A percentile compares a stretch with the other conserved stretches of the same genome.
phyloP scores from a whole-genome alignment of 2,113 vertebrate species.

The Pseudorhombus dupliciocellatus region DNA sequence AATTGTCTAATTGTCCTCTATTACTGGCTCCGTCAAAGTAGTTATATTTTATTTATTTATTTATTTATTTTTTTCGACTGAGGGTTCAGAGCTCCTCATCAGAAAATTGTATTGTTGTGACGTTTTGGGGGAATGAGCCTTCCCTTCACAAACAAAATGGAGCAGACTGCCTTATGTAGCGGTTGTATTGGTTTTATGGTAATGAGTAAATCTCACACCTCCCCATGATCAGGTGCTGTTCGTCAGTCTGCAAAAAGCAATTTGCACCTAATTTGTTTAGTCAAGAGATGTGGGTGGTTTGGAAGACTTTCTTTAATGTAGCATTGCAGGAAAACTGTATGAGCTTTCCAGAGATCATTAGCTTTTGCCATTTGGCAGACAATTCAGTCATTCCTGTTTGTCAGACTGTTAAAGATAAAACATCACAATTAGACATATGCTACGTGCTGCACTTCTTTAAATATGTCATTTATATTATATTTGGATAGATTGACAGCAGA shows the following conservation, averaged over 20 bases:
- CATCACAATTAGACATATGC: neutral
- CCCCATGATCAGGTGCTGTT: neutral
- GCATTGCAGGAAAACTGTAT: too few species aligned
- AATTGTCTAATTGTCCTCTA: neutral
- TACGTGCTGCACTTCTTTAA: neutral
- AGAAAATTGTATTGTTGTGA: neutral
- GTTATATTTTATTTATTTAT: neutral
- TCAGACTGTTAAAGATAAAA: neutral
- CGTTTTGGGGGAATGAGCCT: too few species aligned
- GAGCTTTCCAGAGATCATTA: too few species aligned
- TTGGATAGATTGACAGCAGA: too few species aligned
- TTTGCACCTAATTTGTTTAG: neutral
- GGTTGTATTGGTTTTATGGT: neutral
- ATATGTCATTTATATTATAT: too few species aligned
- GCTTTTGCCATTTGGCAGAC: neutral
- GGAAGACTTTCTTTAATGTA: neutral
- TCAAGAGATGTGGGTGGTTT: neutral
- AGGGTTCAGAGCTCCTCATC: neutral
- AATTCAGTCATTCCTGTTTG: neutral
- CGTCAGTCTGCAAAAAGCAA: neutral
- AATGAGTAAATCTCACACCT: neutral
- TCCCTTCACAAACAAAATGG: neutral
- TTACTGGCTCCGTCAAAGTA: neutral
- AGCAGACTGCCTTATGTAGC: neutral
- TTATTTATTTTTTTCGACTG: neutral